Evolutionary conservation across 2,888 invertebrate species (phyloP).

Genomic region (Anoplius nigerrimus): DNA sequence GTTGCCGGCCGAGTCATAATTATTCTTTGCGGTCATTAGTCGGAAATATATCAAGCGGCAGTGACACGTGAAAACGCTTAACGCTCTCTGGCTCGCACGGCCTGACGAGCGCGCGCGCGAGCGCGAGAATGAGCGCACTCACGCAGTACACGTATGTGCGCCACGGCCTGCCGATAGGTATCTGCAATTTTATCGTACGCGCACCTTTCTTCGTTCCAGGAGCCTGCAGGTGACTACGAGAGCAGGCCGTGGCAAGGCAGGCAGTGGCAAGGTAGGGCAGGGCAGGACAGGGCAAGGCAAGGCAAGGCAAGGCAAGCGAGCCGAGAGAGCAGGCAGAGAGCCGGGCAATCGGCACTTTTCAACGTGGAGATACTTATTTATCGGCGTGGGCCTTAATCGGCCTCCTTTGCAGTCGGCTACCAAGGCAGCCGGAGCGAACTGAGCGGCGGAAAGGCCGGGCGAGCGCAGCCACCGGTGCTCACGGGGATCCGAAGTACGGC

Average conservation of each 20-base stretch:
- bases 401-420: slow-evolving; percentile 13
- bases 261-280: too few species aligned
- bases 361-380: slow-evolving; percentile 43
- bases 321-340: slow-evolving; percentile 8
- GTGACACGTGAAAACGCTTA: slow-evolving; percentile 47
- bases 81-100: slow-evolving; percentile 35
- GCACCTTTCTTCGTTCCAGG: slow-evolving; percentile 36
- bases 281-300: too few species aligned
- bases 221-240: slow-evolving; percentile 41
- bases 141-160: too few species aligned
- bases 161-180: slow-evolving; percentile 44
- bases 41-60: slow-evolving; percentile 49
- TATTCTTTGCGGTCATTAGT: slow-evolving; percentile 52
- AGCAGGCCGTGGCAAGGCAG: too few species aligned
- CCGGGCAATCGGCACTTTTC: slow-evolving; percentile 42
- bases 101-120: neutral
- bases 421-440: neutral
- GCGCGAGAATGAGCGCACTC: neutral
- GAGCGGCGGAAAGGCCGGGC: too few species aligned
- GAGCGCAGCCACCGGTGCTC: too few species aligned
- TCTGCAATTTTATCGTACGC: slow-evolving; percentile 36
- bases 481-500: slow-evolving; percentile 4
- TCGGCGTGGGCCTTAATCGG: slow-evolving; percentile 31
- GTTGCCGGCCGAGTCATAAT: slow-evolving; percentile 44
- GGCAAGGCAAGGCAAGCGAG: too few species aligned